Evolutionary conservation across 2,797 vertebrate genomes (phyloP), one percentile per base, ranked within the genome.

Genomic region (Sebastes iracundus): DNA sequence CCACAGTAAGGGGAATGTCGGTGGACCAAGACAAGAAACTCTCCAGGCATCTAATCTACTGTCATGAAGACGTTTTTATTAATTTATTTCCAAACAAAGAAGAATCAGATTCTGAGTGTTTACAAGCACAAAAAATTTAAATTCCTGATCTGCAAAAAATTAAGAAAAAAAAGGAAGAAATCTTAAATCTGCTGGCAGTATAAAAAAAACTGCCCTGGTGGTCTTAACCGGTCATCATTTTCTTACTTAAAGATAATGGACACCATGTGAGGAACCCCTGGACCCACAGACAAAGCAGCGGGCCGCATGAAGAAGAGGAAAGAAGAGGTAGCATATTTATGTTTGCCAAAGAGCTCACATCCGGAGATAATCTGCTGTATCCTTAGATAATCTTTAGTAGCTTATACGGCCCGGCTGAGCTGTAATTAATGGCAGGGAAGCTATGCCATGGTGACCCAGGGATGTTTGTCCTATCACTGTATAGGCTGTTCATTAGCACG

Each of bases 341-440:
- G 87, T 90, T 90, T 90, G 80, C 84, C 72, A 84, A 87, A 94
- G 91, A 90, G 81, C 81, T 87, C 64, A 85, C 90, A 93, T 95
- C 93, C 87, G 82, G 92, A 92, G 91, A 94, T 94, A 93, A 95
- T 94, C 93, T 93, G 78, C 79, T 88, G 88, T 92, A 92, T 95
- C 90, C 85, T 90, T 72, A 92, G 90, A 91, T 90, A 89, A 93
- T 93, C 89, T 93, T 92, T 90, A 87, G 88, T 87, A 85, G 84
- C 61, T 93, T 93, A 92, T 83, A 91, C 23, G 69, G 87, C 80
- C 84, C 69, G 90, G 88, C 81, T 75, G 79, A 90, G 58, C 83
- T 75, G 82, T 94, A 93, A 95, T 93, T 95, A 91, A 93, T 90
- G 94, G 72, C 93, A 94, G 92, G 81, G 88, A 88, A 70, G 81